Percentiles rank a stretch among this genome's conserved stretches.
These are phyloP conservation scores for Deroptyus accipitrinus DNA, from an alignment of 2,113 vertebrate genomes.

Conservation along the genomic window DNA sequence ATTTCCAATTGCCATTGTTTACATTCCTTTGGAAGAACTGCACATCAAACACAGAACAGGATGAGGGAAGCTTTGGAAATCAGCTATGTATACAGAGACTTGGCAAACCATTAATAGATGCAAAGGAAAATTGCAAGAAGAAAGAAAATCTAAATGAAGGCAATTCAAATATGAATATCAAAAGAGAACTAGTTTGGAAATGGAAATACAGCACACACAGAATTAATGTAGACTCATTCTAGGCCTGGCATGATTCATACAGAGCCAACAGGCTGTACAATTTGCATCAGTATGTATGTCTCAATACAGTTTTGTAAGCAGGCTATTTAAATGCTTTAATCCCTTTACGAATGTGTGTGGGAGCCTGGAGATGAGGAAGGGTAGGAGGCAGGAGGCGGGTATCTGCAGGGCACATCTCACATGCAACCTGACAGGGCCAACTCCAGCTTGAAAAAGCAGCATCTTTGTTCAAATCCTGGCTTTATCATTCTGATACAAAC, in stretches of 20 bases:
- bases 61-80: conserved; percentile 37
- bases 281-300: conserved; percentile 39
- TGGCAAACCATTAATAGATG: conserved; percentile 28
- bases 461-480: neutral
- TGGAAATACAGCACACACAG: conserved; percentile 14
- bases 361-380: neutral
- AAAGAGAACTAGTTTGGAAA: conserved; percentile 35
- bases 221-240: conserved; percentile 36
- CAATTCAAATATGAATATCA: conserved; percentile 31
- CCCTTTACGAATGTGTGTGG: neutral
- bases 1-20: conserved; percentile 21
- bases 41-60: neutral
- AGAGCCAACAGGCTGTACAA: conserved; percentile 1
- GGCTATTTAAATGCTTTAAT: conserved; percentile 10
- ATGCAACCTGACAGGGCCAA: neutral
- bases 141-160: conserved; percentile 23
- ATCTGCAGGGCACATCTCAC: neutral
- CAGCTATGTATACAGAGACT: neutral
- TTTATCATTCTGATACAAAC: neutral
- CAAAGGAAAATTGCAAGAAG: neutral
- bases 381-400: neutral
- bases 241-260: neutral
- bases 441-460: neutral
- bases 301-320: conserved; percentile 31
- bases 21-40: conserved; percentile 26